These are phyloP conservation scores for Camponotus pennsylvanicus DNA, from an alignment of 1,140 invertebrate species.

Conservation along the genomic window DNA sequence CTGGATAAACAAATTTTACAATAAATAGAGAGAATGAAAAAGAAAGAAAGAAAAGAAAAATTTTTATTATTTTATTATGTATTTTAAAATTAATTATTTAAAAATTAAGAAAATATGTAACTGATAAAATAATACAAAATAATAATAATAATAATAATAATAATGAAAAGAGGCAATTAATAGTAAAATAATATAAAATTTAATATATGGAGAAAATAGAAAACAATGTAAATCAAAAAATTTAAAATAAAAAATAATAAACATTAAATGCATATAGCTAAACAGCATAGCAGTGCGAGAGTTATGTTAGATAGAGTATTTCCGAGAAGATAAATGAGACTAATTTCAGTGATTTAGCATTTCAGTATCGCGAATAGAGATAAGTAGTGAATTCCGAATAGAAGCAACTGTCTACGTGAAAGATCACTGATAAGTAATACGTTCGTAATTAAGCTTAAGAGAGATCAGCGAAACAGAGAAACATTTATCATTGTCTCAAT, in stretches of 20 bases:
- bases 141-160: too few species aligned
- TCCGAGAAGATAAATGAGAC: conserved; percentile 15
- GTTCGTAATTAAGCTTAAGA: background rate
- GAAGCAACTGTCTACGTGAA: background rate
- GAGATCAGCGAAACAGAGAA: background rate
- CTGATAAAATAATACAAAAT: too few species aligned
- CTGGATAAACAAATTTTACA: conserved; percentile 67
- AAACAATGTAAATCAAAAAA: too few species aligned
- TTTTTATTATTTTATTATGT: background rate
- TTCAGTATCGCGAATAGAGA: background rate
- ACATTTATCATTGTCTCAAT: background rate
- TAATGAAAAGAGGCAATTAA: too few species aligned
- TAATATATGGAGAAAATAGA: too few species aligned
- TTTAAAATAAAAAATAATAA: background rate
- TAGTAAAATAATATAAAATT: too few species aligned
- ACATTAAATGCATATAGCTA: background rate
- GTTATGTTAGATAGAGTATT: background rate
- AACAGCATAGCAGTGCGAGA: background rate
- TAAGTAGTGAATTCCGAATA: conserved; percentile 16
- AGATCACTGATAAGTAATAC: conserved; percentile 7
- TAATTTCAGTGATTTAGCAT: background rate
- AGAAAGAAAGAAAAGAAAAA: too few species aligned
- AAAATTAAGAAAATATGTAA: background rate
- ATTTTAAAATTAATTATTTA: background rate
- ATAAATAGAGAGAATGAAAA: background rate